phyloP scores from a whole-genome alignment of 92 coral and sea anemone genomes.

The Desmophyllum pertusum region DNA sequence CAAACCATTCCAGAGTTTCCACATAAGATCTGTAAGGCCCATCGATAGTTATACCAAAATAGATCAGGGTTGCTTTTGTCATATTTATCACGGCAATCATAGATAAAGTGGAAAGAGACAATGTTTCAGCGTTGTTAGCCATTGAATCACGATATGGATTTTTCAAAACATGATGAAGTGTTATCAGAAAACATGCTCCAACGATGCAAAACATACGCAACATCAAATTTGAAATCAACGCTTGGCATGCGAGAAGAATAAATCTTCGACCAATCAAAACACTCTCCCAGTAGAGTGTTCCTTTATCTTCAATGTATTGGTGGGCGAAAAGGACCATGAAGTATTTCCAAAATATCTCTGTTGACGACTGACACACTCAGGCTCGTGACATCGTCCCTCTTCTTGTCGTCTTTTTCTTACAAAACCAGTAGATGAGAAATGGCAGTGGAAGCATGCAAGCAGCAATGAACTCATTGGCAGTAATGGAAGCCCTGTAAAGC shows the following conservation, averaged over 20 bases:
- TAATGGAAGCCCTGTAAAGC: slow-evolving; percentile 32
- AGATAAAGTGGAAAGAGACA: slow-evolving; percentile 20
- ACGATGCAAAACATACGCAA: slow-evolving; percentile 54
- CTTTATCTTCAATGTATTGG: slow-evolving; percentile 40
- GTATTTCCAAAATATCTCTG: slow-evolving; percentile 47
- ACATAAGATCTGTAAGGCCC: slow-evolving; percentile 29
- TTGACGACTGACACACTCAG: background rate
- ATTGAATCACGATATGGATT: slow-evolving; percentile 47
- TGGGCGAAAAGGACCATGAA: slow-evolving; percentile 65
- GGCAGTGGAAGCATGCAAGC: slow-evolving; percentile 66
- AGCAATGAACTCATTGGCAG: slow-evolving; percentile 41
- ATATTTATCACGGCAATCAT: slow-evolving; percentile 45
- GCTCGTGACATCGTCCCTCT: background rate
- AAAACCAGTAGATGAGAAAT: slow-evolving; percentile 54
- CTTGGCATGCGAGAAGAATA: slow-evolving; percentile 37
- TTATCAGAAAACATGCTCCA: slow-evolving; percentile 36
- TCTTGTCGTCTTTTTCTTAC: background rate
- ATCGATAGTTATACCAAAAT: slow-evolving; percentile 18
- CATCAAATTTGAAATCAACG: slow-evolving; percentile 48
- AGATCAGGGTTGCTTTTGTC: slow-evolving; percentile 28
- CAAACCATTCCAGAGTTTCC: slow-evolving; percentile 39
- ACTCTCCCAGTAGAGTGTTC: slow-evolving; percentile 74
- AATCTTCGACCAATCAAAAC: slow-evolving; percentile 65
- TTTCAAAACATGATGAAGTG: slow-evolving; percentile 36
- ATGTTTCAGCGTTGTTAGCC: slow-evolving; percentile 40